Percentiles rank a stretch among this genome's conserved stretches.
Conservation (phyloP, 2,888 invertebrate species). For the Xiphydria camelus region DNA sequence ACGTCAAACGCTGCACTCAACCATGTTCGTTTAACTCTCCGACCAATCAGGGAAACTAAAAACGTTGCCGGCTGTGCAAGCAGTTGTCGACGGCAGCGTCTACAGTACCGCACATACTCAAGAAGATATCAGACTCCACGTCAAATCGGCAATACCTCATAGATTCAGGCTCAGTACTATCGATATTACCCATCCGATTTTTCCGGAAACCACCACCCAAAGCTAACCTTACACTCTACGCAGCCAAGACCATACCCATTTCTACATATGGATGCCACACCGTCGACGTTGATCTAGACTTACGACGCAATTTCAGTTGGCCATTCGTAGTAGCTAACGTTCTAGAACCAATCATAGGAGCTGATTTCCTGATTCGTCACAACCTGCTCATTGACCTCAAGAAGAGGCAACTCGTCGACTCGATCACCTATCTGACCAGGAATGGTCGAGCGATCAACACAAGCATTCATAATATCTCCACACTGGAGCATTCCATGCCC, state of each 20-base stretch:
- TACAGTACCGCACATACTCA: not conserved
- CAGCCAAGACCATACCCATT: slow-evolving; percentile 18
- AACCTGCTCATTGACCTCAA: slow-evolving; percentile 14
- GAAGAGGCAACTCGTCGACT: slow-evolving; percentile 16
- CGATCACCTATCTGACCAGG: too few relatives aligned
- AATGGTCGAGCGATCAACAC: slow-evolving; percentile 7
- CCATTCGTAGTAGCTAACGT: slow-evolving; percentile 19
- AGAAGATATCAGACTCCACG: slow-evolving; percentile 10
- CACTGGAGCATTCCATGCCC: slow-evolving; percentile 6
- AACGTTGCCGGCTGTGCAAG: slow-evolving; percentile 4
- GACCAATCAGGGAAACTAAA: slow-evolving; percentile 16
- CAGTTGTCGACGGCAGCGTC: slow-evolving; percentile 10
- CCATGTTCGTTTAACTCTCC: too few relatives aligned
- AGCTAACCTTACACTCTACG: slow-evolving; percentile 11
- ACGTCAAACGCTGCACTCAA: not conserved
- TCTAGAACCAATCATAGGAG: slow-evolving; percentile 7
- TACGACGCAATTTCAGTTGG: slow-evolving; percentile 19
- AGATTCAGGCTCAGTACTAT: too few relatives aligned
- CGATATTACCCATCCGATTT: not conserved
- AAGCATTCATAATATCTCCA: slow-evolving; percentile 4
- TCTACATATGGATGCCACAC: slow-evolving; percentile 18
- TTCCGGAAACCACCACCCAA: too few relatives aligned
- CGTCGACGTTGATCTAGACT: slow-evolving; percentile 19
- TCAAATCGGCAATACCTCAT: slow-evolving; percentile 18
- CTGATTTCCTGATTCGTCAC: slow-evolving; percentile 8